phyloP scores from a whole-genome alignment of 2,888 invertebrate genomes.

The Leucophora obtusa region DNA sequence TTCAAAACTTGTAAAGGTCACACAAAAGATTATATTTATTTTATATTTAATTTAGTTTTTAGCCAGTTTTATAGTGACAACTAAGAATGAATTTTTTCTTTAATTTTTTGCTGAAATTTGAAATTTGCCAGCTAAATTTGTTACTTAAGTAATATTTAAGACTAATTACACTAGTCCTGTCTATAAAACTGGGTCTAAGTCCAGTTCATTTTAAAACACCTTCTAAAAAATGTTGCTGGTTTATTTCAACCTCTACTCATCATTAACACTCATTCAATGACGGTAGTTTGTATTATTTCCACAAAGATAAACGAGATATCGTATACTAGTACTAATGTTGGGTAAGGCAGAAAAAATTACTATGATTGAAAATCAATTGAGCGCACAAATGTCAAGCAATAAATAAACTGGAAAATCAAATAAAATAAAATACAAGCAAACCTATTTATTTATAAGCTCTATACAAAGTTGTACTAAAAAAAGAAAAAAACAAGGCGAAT shows the following conservation, averaged over 20 bases:
- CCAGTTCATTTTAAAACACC: neutral
- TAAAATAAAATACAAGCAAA: slow-evolving; percentile 20
- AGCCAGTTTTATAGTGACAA: too few relatives aligned
- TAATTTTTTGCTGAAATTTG: too few relatives aligned
- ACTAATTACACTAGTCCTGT: too few relatives aligned
- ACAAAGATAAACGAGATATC: slow-evolving; percentile 50
- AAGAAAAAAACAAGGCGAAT: neutral
- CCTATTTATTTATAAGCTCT: neutral
- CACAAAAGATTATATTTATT: too few relatives aligned
- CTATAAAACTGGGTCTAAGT: too few relatives aligned
- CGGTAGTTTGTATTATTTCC: slow-evolving; percentile 3
- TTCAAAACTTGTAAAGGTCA: too few relatives aligned
- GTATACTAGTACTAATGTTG: slow-evolving; percentile 49
- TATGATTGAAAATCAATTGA: slow-evolving; percentile 62
- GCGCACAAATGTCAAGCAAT: slow-evolving; percentile 61
- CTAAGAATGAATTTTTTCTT: too few relatives aligned
- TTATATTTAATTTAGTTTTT: too few relatives aligned
- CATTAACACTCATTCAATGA: slow-evolving; percentile 40
- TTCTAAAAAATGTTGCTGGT: neutral
- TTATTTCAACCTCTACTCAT: slow-evolving; percentile 9
- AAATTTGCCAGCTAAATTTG: too few relatives aligned
- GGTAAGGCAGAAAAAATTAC: slow-evolving; percentile 18
- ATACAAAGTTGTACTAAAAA: neutral
- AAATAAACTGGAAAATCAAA: slow-evolving; percentile 51
- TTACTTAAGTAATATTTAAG: too few relatives aligned